Percentiles rank a stretch among this genome's conserved stretches.
Conservation (phyloP, 2,888 invertebrate genomes). For the Stenodera caucasica region DNA sequence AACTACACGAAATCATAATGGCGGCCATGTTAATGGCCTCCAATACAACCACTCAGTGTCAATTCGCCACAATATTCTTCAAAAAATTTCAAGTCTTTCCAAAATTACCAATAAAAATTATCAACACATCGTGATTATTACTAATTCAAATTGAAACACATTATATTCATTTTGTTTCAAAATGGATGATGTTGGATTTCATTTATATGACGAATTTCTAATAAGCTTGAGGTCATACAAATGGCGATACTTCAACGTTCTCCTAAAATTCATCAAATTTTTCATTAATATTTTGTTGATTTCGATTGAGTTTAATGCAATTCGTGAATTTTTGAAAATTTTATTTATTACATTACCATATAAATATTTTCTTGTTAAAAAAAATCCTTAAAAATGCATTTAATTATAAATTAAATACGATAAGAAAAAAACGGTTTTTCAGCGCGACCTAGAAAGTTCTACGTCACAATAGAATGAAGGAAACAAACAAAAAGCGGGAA, state of each 20-base stretch:
- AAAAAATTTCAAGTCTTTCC: background rate
- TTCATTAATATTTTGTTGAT: no score
- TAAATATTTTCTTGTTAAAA: background rate
- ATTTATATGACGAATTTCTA: background rate
- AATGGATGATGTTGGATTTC: background rate
- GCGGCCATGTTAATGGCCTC: slow-evolving; percentile 45
- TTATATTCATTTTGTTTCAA: background rate
- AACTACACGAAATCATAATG: slow-evolving; percentile 45
- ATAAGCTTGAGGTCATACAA: background rate
- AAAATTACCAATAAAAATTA: background rate
- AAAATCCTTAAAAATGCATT: no score
- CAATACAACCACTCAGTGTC: background rate
- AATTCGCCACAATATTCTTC: no score
- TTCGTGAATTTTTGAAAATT: background rate
- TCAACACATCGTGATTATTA: background rate
- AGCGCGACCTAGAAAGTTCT: background rate
- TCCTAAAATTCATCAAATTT: no score
- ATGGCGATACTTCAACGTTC: background rate
- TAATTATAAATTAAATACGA: no score
- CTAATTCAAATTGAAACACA: background rate
- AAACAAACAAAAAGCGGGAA: background rate
- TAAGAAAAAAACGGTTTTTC: background rate
- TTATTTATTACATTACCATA: background rate
- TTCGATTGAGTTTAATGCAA: background rate
- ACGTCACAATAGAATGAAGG: background rate